Percentiles rank a stretch among this genome's conserved stretches.
These are phyloP conservation scores for Coptodon bakossiorum DNA, from an alignment of 2,113 vertebrate genomes.

Conservation along the genomic window DNA sequence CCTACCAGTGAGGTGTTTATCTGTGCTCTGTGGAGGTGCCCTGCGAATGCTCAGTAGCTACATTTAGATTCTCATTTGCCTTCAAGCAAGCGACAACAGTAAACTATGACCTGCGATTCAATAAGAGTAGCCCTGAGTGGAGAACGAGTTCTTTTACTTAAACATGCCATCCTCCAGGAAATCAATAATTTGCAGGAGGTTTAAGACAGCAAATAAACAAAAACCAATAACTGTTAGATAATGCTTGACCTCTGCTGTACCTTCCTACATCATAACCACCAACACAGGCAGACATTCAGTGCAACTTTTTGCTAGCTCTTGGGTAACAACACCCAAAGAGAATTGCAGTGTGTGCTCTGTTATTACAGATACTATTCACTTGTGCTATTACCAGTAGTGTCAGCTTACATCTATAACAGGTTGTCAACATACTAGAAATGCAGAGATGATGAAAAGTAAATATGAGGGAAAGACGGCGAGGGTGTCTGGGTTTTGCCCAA, in stretches of 20 bases:
- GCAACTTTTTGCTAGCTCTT: conserved; percentile 9
- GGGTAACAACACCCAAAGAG: conserved; percentile 20
- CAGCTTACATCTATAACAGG: conserved; percentile 23
- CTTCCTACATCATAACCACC: conserved; percentile 49
- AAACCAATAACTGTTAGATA: conserved; percentile 59
- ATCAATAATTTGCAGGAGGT: conserved; percentile 64
- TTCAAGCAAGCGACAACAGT: conserved; percentile 45
- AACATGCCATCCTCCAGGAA: conserved; percentile 59
- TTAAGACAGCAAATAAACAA: conserved; percentile 60
- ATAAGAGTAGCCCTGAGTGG: conserved; percentile 32
- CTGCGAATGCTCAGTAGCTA: conserved; percentile 30
- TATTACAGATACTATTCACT: conserved; percentile 24
- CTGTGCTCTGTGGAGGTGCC: conserved; percentile 33
- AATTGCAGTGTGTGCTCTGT: neutral
- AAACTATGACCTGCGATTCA: conserved; percentile 53
- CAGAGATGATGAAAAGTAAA: conserved; percentile 40
- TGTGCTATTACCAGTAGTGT: neutral
- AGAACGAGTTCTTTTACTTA: conserved; percentile 41
- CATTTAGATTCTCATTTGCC: conserved; percentile 55
- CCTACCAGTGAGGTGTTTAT: conserved; percentile 33
- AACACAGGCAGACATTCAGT: conserved; percentile 29
- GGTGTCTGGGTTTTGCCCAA: conserved; percentile 55
- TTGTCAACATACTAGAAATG: conserved; percentile 13
- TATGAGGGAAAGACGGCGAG: conserved; percentile 31
- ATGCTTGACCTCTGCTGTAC: conserved; percentile 41